These are phyloP conservation scores for Mormyrus iriodes DNA, from an alignment of 2,113 vertebrate genomes.

Conservation along the genomic window DNA sequence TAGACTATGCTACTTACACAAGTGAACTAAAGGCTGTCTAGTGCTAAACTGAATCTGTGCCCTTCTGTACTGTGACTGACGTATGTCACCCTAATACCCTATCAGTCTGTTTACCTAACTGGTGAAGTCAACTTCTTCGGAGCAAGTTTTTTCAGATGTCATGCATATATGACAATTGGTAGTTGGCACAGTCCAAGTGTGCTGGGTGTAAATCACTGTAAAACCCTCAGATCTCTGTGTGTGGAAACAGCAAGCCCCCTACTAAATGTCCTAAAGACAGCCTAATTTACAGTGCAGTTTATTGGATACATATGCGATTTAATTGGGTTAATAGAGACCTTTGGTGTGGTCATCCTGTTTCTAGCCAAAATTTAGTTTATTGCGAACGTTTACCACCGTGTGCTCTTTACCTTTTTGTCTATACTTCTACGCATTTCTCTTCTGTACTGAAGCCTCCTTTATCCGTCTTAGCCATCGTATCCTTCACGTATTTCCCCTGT, in stretches of 20 bases:
- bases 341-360: slow-evolving; percentile 20
- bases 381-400: not conserved
- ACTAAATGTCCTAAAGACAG: not conserved
- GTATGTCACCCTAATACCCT: not conserved
- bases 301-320: not conserved
- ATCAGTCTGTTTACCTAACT: not conserved
- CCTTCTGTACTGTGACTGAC: not conserved
- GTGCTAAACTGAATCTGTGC: not conserved
- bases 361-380: not conserved
- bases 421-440: not conserved
- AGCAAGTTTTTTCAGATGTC: not conserved
- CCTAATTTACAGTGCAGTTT: slow-evolving; percentile 5
- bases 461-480: slow-evolving; percentile 9
- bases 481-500: slow-evolving; percentile 1
- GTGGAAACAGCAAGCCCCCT: slow-evolving; percentile 3
- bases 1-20: not conserved
- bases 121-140: not conserved
- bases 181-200: not conserved
- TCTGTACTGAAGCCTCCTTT: not conserved
- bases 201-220: not conserved
- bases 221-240: slow-evolving; percentile 15
- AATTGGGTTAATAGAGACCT: slow-evolving; percentile 15
- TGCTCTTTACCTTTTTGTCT: not conserved
- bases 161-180: not conserved
- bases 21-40: not conserved